A percentile compares a stretch with the other conserved stretches of the same genome.
Evolutionary conservation across 2,797 vertebrate genomes (phyloP).

Genomic region (Echeneis naucrates): DNA sequence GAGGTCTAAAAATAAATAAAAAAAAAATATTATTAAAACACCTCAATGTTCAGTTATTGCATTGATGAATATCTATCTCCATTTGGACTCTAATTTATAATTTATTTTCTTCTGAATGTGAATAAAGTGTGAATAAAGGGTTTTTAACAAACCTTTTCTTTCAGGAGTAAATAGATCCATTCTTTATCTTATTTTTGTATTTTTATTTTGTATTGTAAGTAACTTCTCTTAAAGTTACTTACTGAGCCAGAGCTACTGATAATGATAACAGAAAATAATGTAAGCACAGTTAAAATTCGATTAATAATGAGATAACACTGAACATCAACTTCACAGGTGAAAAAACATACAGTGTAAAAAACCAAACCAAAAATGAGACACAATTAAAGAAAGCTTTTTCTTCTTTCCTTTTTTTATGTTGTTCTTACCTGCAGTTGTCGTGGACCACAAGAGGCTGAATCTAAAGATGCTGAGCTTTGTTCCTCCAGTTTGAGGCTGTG

Average conservation of each 20-base stretch:
- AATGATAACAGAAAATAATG: neutral
- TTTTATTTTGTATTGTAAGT: neutral
- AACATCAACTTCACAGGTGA: neutral
- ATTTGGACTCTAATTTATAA: neutral
- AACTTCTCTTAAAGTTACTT: neutral
- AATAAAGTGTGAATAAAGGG: neutral
- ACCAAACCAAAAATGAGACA: neutral
- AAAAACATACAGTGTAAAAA: neutral
- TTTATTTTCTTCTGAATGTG: neutral
- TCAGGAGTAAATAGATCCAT: neutral
- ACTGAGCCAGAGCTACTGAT: neutral
- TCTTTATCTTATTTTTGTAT: neutral
- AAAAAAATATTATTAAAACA: too few species aligned
- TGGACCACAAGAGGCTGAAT: slow-evolving; percentile 34
- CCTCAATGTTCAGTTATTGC: neutral
- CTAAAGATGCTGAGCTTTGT: slow-evolving; percentile 59
- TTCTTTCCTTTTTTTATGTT: neutral
- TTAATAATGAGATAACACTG: neutral
- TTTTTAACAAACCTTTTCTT: slow-evolving; percentile 2
- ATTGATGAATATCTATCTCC: neutral
- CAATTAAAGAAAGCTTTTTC: neutral
- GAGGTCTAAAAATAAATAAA: neutral
- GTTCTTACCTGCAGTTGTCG: slow-evolving; percentile 71
- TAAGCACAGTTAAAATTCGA: neutral
- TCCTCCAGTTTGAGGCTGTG: slow-evolving; percentile 58